Percentiles rank a stretch among this genome's conserved stretches.
These are phyloP conservation scores for Euproctis similis DNA, from an alignment of 2,888 invertebrate genomes.

Conservation along the genomic window DNA sequence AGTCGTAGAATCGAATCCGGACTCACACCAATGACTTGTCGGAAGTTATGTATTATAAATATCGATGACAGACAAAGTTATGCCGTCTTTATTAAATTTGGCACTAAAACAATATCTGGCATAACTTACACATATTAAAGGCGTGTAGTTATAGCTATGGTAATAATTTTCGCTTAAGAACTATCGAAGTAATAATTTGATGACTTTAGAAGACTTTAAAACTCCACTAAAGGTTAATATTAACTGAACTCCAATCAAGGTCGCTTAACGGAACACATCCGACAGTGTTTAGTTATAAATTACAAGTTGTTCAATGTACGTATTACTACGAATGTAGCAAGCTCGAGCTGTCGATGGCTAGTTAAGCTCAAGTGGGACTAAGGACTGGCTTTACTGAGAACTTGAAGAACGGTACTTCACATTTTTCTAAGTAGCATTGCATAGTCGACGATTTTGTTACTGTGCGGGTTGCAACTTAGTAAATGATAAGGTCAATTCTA, in stretches of 20 bases:
- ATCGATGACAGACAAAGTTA: too few species aligned
- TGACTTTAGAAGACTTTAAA: too few species aligned
- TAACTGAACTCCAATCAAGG: constrained; percentile 23
- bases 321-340: constrained; percentile 1
- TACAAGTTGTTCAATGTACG: not conserved
- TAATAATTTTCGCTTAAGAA: too few species aligned
- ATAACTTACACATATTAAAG: too few species aligned
- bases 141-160: too few species aligned
- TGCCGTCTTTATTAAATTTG: too few species aligned
- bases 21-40: too few species aligned
- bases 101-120: too few species aligned
- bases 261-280: constrained; percentile 20
- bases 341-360: constrained; percentile 19
- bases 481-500: not conserved
- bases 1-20: too few species aligned
- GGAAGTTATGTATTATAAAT: too few species aligned
- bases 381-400: constrained; percentile 16
- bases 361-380: constrained; percentile 18
- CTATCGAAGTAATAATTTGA: too few species aligned
- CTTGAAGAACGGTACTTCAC: constrained; percentile 14
- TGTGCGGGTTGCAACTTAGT: not conserved
- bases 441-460: not conserved
- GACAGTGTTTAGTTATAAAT: constrained; percentile 3
- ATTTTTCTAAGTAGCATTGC: constrained; percentile 10
- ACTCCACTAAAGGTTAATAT: too few species aligned